A percentile compares a stretch with the other conserved stretches of the same genome.
These are phyloP conservation scores for Taxidea taxus DNA, from an alignment of 2,113 vertebrate species.

Conservation along the genomic window DNA sequence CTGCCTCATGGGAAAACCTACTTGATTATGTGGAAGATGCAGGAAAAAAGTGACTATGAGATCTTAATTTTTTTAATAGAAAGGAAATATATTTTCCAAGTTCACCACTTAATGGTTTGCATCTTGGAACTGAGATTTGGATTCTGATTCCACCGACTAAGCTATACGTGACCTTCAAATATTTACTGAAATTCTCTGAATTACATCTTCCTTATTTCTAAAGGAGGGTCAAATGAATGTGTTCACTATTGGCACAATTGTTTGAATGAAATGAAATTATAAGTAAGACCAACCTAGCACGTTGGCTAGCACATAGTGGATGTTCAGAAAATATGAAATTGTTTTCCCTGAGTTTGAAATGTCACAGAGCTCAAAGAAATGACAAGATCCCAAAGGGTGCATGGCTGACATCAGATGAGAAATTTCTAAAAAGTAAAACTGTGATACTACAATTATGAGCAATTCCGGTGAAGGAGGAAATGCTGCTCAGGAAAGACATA, in stretches of 20 bases:
- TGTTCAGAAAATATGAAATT: not conserved
- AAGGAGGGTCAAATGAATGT: not conserved
- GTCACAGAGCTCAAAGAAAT: not conserved
- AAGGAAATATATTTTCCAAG: not conserved
- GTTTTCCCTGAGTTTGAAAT: not conserved
- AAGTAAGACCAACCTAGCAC: not conserved
- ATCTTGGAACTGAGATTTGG: not conserved
- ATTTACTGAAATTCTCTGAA: not conserved
- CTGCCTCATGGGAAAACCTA: not conserved
- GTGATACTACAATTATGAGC: no score
- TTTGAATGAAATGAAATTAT: not conserved
- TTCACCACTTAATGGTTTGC: not conserved
- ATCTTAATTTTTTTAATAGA: not conserved
- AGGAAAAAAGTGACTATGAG: not conserved
- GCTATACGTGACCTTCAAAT: not conserved
- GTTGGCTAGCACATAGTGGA: not conserved
- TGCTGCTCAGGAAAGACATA: not conserved
- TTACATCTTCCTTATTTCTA: not conserved
- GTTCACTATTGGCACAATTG: not conserved
- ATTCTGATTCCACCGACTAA: not conserved
- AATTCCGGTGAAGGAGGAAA: not conserved
- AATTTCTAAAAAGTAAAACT: not conserved
- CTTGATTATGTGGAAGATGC: not conserved
- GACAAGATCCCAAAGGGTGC: not conserved
- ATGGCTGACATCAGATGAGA: not conserved